Conservation (phyloP, 2,113 vertebrate species). For the Eulemur rufifrons region DNA sequence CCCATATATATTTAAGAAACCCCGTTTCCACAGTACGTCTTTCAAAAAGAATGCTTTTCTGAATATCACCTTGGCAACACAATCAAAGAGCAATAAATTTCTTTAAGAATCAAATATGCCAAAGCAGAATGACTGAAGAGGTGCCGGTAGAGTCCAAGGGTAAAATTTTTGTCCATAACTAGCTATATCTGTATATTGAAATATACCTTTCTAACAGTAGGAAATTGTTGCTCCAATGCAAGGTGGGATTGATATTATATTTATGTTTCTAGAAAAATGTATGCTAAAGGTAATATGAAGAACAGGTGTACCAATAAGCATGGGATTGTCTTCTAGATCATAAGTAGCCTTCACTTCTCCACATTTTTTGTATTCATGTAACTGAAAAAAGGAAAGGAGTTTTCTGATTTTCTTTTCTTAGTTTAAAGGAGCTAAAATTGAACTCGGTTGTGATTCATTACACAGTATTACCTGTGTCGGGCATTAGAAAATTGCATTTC, state of each 20-base stretch:
- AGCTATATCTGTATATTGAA: not conserved
- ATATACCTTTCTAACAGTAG: not conserved
- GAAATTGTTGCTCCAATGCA: not conserved
- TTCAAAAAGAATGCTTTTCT: conserved; percentile 20
- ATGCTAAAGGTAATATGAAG: not conserved
- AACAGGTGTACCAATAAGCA: not conserved
- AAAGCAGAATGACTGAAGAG: not conserved
- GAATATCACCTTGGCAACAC: not conserved
- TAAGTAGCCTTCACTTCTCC: not conserved
- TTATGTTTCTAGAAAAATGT: conserved; percentile 16
- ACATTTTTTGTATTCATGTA: not conserved
- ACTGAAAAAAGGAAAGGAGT: not conserved
- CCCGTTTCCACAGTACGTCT: not conserved
- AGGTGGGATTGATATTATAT: not conserved
- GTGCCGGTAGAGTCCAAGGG: not conserved
- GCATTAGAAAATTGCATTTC: conserved; percentile 68
- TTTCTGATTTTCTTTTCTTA: not conserved
- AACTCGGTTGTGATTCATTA: conserved; percentile 61
- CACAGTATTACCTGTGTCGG: conserved; percentile 30
- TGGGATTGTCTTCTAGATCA: not conserved
- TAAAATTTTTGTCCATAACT: not conserved
- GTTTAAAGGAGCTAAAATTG: conserved; percentile 19
- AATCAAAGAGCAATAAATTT: not conserved
- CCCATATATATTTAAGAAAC: not conserved
- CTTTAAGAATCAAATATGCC: not conserved